Conservation (phyloP, 2,797 vertebrate genomes). For the Bradypodion ventrale region DNA sequence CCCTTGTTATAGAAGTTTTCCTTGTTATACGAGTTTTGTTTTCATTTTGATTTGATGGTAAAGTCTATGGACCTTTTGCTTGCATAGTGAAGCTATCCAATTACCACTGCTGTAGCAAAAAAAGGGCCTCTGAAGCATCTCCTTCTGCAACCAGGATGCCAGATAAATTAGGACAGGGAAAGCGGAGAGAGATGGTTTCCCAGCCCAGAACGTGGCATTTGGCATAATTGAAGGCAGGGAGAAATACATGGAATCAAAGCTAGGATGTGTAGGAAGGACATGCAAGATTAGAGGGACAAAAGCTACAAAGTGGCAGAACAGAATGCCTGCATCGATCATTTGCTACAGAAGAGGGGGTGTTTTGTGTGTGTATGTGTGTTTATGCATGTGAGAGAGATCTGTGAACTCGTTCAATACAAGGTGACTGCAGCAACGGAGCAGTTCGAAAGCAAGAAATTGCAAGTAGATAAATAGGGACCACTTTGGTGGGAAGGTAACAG, state of each 20-base stretch:
- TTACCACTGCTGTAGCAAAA: background rate
- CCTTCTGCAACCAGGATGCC: background rate
- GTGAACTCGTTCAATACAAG: slow-evolving; percentile 4
- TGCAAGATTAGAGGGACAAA: background rate
- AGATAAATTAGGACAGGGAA: background rate
- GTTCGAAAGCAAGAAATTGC: too few relatives aligned
- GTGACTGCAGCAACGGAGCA: slow-evolving; percentile 14
- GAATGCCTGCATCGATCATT: background rate
- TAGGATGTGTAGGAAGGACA: background rate
- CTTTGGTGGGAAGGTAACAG: too few relatives aligned
- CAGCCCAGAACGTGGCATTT: background rate
- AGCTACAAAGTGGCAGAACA: too few relatives aligned
- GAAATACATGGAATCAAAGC: background rate
- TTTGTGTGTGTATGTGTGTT: too few relatives aligned
- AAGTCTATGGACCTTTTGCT: too few relatives aligned
- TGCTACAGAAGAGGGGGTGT: too few relatives aligned
- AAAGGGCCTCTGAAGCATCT: background rate
- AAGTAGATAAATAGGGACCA: too few relatives aligned
- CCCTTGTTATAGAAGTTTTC: too few relatives aligned
- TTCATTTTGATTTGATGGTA: too few relatives aligned
- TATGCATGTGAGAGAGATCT: background rate
- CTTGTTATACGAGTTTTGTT: too few relatives aligned
- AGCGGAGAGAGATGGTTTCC: background rate
- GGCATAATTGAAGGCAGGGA: background rate
- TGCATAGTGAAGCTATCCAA: background rate